These are phyloP conservation scores for Anas bahamensis DNA, from an alignment of 2,797 vertebrate genomes.

Conservation along the genomic window DNA sequence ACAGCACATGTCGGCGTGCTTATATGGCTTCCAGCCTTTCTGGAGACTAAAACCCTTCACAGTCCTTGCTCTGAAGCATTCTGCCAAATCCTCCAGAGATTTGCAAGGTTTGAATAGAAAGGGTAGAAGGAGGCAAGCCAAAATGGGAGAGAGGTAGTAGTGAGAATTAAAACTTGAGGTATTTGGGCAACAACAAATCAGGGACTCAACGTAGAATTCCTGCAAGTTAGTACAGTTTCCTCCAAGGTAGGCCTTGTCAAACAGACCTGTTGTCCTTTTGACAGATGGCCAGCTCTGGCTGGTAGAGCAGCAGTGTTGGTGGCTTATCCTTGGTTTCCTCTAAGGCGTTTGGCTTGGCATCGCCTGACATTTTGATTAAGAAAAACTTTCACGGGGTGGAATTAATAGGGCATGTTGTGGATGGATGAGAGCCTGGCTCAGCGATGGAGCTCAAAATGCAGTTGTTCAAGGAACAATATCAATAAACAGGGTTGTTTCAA, in stretches of 20 bases:
- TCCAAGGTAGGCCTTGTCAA: not conserved
- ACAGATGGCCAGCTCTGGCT: not conserved
- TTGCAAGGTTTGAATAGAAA: not conserved
- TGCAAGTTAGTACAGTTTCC: not conserved
- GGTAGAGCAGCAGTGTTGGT: not conserved
- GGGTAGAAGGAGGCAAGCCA: not conserved
- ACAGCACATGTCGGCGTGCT: not conserved
- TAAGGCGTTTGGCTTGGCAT: not conserved
- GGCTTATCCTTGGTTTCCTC: not conserved
- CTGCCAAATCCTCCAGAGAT: not conserved
- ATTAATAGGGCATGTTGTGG: not conserved
- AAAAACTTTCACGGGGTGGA: not conserved
- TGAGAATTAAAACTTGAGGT: not conserved
- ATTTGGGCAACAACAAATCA: not conserved
- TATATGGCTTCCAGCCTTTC: not conserved
- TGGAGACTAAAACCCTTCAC: not conserved
- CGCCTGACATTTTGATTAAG: not conserved
- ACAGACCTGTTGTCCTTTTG: not conserved
- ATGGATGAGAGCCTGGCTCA: not conserved
- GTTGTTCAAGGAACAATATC: not conserved
- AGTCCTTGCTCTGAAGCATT: not conserved
- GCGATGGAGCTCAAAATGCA: not conserved
- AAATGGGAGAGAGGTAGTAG: not conserved
- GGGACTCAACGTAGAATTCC: not conserved
- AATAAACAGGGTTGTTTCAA: not conserved